Conservation (phyloP, 2,113 vertebrate species). For the Vulpes ferrilata region DNA sequence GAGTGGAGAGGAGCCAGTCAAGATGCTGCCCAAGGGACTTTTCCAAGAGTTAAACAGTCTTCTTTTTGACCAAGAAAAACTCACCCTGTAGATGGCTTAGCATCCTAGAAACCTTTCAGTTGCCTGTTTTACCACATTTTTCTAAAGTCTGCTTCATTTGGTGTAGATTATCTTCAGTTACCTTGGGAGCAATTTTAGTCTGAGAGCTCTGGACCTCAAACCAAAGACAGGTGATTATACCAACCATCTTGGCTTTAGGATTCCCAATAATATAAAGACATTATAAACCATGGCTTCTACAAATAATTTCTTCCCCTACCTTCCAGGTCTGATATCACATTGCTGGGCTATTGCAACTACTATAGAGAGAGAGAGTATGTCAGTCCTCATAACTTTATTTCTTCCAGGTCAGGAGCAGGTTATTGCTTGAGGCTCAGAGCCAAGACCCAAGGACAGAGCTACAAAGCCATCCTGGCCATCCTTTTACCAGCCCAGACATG, state of each 20-base stretch:
- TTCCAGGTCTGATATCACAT: not conserved
- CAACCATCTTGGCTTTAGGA: not conserved
- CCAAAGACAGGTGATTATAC: not conserved
- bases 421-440: not conserved
- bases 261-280: not conserved
- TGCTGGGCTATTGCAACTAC: not conserved
- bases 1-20: not conserved
- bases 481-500: not conserved
- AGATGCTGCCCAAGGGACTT: not conserved
- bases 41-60: not conserved
- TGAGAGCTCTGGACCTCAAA: not conserved
- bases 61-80: not conserved
- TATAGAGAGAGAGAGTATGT: not conserved
- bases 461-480: not conserved
- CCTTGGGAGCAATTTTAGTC: not conserved
- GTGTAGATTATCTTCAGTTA: not conserved
- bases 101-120: not conserved
- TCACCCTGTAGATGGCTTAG: not conserved
- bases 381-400: not conserved
- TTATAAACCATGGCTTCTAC: not conserved
- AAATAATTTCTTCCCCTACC: not conserved
- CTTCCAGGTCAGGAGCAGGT: constrained; percentile 14
- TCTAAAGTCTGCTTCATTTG: not conserved
- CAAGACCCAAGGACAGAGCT: not conserved
- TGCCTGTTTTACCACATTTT: not conserved